Evolutionary conservation across 2,797 vertebrate species (phyloP).

Genomic region (Paramormyrops hopkinsi): DNA sequence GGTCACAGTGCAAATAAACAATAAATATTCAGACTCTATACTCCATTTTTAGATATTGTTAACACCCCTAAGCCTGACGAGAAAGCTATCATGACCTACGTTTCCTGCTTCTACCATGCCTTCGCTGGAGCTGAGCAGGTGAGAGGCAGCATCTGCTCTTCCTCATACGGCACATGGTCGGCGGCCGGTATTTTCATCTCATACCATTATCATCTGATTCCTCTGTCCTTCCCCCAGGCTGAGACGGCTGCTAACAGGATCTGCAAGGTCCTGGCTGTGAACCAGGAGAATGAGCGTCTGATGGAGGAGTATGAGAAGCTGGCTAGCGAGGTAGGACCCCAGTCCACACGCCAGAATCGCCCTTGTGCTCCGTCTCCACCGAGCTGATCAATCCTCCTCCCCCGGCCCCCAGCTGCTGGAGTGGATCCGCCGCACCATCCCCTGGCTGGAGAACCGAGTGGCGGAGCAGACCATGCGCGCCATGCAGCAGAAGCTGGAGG

Average conservation of each 20-base stretch:
- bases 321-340: conserved; percentile 77
- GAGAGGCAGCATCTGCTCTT: background rate
- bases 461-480: conserved; percentile 76
- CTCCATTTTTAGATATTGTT: conserved; percentile 69
- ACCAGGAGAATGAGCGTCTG: conserved; percentile 87
- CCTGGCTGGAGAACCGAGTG: conserved; percentile 82
- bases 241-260: conserved; percentile 88
- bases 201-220: background rate
- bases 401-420: conserved; percentile 66
- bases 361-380: background rate
- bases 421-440: conserved; percentile 83
- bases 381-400: background rate
- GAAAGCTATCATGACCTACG: conserved; percentile 90
- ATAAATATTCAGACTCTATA: background rate
- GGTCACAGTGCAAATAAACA: background rate
- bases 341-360: background rate
- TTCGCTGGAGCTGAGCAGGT: conserved; percentile 87
- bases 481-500: conserved; percentile 87
- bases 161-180: background rate
- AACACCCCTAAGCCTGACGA: conserved; percentile 89
- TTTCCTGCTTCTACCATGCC: conserved; percentile 90
- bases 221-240: conserved; percentile 53
- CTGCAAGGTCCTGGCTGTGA: conserved; percentile 87
- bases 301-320: conserved; percentile 91
- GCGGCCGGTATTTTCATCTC: background rate